Evolutionary conservation across 2,797 vertebrate genomes (phyloP).

Genomic region (Trichosurus vulpecula): DNA sequence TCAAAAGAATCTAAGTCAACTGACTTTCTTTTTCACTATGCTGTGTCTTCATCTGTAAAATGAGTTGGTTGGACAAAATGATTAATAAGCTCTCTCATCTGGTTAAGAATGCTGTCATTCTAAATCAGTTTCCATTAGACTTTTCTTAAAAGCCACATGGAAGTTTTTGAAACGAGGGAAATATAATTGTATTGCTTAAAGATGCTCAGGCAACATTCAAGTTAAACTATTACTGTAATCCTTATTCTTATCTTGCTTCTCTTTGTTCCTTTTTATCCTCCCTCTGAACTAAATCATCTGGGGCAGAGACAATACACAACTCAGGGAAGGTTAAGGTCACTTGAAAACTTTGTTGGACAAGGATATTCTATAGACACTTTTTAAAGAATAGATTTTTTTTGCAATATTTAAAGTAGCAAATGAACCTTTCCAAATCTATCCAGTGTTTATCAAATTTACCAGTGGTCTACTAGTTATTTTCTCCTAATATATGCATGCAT

Average conservation of each 20-base stretch:
- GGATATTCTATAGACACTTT: background rate
- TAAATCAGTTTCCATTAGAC: background rate
- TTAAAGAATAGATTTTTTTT: background rate
- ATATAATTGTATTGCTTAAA: background rate
- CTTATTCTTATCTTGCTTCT: background rate
- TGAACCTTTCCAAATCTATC: background rate
- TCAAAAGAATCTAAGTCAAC: background rate
- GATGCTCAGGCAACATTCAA: background rate
- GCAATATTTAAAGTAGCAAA: slow-evolving; percentile 11
- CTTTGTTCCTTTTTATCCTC: background rate
- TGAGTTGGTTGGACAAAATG: background rate
- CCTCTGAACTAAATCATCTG: background rate
- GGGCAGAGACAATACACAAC: background rate
- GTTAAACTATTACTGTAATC: background rate
- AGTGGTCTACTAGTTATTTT: background rate
- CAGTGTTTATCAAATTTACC: background rate
- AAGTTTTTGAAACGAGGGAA: background rate
- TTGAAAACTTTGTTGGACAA: background rate
- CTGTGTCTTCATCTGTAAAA: slow-evolving; percentile 2
- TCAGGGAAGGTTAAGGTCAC: background rate
- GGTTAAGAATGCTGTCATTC: background rate
- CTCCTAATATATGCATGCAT: background rate
- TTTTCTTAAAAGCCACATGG: background rate
- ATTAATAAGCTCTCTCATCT: background rate
- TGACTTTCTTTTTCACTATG: background rate